Conservation (phyloP, 2,113 vertebrate genomes). For the Aptenodytes forsteri region DNA sequence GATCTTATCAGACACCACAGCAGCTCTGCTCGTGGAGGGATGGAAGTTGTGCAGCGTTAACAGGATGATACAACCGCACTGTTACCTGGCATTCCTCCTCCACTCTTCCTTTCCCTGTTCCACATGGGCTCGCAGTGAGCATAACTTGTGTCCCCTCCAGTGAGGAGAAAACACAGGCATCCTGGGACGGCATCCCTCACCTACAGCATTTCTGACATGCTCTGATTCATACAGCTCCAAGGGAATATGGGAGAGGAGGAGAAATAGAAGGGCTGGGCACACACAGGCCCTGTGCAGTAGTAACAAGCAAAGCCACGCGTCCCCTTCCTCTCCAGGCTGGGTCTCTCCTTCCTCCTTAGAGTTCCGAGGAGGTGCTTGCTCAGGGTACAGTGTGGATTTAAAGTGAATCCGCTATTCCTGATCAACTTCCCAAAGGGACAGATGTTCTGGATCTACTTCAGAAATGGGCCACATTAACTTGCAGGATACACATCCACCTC, state of each 20-base stretch:
- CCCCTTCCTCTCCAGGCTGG: neutral
- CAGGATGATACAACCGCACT: neutral
- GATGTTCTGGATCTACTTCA: neutral
- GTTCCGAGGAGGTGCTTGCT: neutral
- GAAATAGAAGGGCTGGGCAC: neutral
- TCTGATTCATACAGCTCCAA: neutral
- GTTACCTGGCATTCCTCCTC: neutral
- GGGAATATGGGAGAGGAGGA: neutral
- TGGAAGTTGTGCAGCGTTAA: neutral
- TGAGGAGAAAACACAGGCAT: neutral
- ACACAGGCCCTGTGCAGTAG: neutral
- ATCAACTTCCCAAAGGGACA: neutral
- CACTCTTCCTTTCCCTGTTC: neutral
- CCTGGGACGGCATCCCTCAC: neutral
- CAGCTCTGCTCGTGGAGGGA: slow-evolving; percentile 34
- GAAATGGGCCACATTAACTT: neutral
- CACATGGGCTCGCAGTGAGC: neutral
- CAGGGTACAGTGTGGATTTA: neutral
- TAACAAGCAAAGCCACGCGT: accelerated
- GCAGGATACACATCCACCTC: neutral
- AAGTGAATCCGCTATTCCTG: neutral
- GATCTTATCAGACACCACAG: slow-evolving; percentile 60
- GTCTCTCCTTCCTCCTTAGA: neutral
- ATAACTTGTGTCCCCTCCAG: neutral
- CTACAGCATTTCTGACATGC: neutral